A percentile compares a stretch with the other conserved stretches of the same genome.
These are phyloP conservation scores for Petrophora chlorosata DNA, from an alignment of 2,888 invertebrate genomes.

Conservation along the genomic window DNA sequence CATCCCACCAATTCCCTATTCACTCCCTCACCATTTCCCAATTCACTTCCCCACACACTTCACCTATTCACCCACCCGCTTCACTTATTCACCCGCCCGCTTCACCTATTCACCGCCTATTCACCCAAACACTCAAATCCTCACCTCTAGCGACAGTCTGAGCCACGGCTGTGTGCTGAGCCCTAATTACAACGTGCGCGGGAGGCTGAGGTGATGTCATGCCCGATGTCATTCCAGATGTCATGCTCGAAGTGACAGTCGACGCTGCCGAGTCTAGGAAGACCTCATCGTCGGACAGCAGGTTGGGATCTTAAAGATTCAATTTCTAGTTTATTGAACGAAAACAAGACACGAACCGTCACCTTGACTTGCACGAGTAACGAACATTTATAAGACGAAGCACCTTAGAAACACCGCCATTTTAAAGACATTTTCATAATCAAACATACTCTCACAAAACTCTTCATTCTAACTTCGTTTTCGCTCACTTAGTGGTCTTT, in stretches of 20 bases:
- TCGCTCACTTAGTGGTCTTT: no score
- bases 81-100: no score
- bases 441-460: no score
- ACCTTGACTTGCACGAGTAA: background rate
- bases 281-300: conserved; percentile 72
- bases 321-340: background rate
- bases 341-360: background rate
- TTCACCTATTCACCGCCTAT: no score
- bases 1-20: no score
- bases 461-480: no score
- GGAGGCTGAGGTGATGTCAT: conserved; percentile 29
- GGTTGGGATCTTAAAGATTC: conserved; percentile 49
- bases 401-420: no score
- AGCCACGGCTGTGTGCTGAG: conserved; percentile 42
- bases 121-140: background rate
- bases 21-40: background rate
- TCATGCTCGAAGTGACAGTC: conserved; percentile 51
- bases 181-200: conserved; percentile 37
- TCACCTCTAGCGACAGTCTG: conserved; percentile 55
- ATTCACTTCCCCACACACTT: background rate
- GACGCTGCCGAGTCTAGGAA: conserved; percentile 65
- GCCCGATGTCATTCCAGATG: conserved; percentile 19
- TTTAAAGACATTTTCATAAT: no score
- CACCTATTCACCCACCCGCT: no score
- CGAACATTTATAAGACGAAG: no score